These are phyloP conservation scores for Arctocebus calabarensis DNA, from an alignment of 2,797 vertebrate species.

Conservation along the genomic window DNA sequence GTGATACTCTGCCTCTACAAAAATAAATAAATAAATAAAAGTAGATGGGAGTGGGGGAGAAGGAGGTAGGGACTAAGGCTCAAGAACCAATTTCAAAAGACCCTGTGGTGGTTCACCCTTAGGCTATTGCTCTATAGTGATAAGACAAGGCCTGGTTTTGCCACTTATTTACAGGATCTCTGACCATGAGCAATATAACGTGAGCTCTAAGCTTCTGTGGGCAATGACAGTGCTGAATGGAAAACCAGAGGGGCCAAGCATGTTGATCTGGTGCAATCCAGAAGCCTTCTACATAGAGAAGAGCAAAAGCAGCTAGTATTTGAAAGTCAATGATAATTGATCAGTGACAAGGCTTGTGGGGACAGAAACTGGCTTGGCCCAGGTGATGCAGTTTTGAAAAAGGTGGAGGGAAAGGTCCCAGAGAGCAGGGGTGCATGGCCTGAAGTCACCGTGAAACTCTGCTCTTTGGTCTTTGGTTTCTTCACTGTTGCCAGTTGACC, in stretches of 20 bases:
- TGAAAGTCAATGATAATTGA: neutral
- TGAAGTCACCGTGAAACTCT: neutral
- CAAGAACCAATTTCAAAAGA: neutral
- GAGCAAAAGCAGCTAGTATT: neutral
- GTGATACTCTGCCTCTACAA: too few species aligned
- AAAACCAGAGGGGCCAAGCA: accelerated
- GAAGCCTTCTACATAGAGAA: neutral
- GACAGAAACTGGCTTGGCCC: neutral
- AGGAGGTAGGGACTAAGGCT: neutral
- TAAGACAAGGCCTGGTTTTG: neutral
- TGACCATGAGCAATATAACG: neutral
- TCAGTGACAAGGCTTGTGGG: neutral
- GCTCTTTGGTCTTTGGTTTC: neutral
- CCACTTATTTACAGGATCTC: neutral
- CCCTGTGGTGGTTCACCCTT: neutral
- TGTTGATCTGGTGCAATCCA: neutral
- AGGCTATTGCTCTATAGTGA: neutral
- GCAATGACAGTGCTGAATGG: neutral
- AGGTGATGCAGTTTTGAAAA: neutral
- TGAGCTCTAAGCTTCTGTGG: neutral
- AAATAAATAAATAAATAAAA: too few species aligned
- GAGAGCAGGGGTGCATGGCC: neutral
- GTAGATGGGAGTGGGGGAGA: neutral
- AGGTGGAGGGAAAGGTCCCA: neutral
- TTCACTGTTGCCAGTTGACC: neutral